These are phyloP conservation scores for Polyodon spathula DNA, from an alignment of 2,113 vertebrate species.

Conservation along the genomic window DNA sequence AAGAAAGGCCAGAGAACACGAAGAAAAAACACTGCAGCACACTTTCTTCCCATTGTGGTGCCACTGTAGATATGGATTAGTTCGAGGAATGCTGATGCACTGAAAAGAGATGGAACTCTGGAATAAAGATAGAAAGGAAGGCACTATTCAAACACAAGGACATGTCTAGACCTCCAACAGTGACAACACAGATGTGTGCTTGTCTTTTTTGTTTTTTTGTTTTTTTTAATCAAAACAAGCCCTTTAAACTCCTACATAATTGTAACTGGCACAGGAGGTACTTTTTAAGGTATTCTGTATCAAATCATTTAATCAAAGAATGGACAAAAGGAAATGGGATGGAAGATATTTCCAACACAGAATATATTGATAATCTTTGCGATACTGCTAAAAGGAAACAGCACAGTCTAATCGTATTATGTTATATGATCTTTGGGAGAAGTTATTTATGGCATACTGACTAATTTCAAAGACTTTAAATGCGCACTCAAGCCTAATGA, in stretches of 20 bases:
- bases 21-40: conserved; percentile 91
- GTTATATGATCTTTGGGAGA: conserved; percentile 56
- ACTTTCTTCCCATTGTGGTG: conserved; percentile 92
- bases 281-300: conserved; percentile 56
- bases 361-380: conserved; percentile 40
- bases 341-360: conserved; percentile 42
- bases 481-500: conserved; percentile 64
- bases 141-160: conserved; percentile 29
- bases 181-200: conserved; percentile 37
- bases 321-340: conserved; percentile 45
- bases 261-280: conserved; percentile 59
- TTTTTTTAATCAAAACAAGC: conserved; percentile 34
- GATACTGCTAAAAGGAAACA: conserved; percentile 44
- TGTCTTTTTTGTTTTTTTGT: conserved; percentile 56
- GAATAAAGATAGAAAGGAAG: conserved; percentile 41
- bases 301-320: conserved; percentile 56
- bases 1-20: conserved; percentile 87
- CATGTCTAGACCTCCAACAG: conserved; percentile 9
- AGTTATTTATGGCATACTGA: conserved; percentile 80
- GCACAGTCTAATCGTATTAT: conserved; percentile 35
- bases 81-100: conserved; percentile 42
- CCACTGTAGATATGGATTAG: conserved; percentile 47
- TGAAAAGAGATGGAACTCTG: conserved; percentile 51
- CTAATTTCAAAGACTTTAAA: conserved; percentile 62
- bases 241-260: conserved; percentile 42